Evolutionary conservation across 1,140 invertebrate genomes (phyloP).

Genomic region (Conus betulinus): DNA sequence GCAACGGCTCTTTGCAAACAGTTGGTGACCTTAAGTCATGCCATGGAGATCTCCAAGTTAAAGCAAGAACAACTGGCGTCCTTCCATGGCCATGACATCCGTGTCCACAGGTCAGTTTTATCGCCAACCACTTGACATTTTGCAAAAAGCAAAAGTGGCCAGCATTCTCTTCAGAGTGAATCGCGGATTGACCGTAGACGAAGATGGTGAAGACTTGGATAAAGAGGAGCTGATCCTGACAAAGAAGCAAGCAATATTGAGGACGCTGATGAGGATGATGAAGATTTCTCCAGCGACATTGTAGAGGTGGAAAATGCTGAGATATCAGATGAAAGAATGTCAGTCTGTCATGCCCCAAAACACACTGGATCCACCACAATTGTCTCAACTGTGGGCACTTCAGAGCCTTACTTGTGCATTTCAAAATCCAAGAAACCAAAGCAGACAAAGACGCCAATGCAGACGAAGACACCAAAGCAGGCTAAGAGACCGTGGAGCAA

Average conservation of each 20-base stretch:
- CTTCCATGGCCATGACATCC: not conserved
- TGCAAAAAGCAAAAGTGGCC: too few relatives aligned
- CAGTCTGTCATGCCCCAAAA: not conserved
- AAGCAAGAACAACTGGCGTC: not conserved
- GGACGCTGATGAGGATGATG: not conserved
- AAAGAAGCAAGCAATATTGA: not conserved
- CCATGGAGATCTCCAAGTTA: not conserved
- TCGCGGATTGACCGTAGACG: not conserved
- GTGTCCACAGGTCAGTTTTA: too few relatives aligned
- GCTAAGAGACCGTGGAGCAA: too few relatives aligned
- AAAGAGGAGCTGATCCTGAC: not conserved
- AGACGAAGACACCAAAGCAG: not conserved
- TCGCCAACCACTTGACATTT: too few relatives aligned
- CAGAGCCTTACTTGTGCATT: not conserved
- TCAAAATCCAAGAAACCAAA: not conserved
- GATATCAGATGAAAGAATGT: not conserved
- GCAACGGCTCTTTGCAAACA: not conserved
- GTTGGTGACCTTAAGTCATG: not conserved
- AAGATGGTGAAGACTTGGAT: not conserved
- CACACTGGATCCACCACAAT: not conserved
- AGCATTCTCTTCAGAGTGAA: too few relatives aligned
- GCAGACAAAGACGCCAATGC: not conserved
- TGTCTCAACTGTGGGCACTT: not conserved
- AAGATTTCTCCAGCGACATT: not conserved
- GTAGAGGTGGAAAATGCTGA: not conserved